phyloP scores from a whole-genome alignment of 2,888 invertebrate genomes.

The Craniophora ligustri region DNA sequence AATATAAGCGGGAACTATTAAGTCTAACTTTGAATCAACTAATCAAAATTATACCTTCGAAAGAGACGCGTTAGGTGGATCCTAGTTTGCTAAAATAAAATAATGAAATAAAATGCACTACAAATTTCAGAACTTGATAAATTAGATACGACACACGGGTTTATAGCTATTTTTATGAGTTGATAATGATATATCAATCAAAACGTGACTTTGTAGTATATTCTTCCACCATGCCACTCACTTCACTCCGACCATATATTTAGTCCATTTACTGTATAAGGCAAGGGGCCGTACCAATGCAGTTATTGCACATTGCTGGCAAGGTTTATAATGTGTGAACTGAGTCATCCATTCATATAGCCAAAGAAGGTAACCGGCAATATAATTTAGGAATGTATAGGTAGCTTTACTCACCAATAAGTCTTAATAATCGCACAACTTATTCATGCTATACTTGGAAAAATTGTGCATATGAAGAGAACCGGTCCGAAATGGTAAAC shows the following conservation, averaged over 20 bases:
- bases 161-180: no score
- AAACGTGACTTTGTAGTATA: no score
- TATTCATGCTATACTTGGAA: conserved; percentile 76
- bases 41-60: no score
- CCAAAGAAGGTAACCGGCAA: conserved; percentile 67
- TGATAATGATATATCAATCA: no score
- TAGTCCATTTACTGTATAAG: conserved; percentile 20
- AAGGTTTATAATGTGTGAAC: conserved; percentile 38
- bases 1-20: no score
- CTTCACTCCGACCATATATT: conserved; percentile 34
- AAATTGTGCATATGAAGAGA: conserved; percentile 72
- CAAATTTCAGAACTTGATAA: no score
- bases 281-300: conserved; percentile 41
- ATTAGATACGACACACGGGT: no score
- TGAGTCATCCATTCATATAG: conserved; percentile 70
- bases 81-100: no score
- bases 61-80: no score
- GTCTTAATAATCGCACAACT: conserved; percentile 64
- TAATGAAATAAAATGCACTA: no score
- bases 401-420: conserved; percentile 66
- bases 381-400: conserved; percentile 56
- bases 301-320: conserved; percentile 46
- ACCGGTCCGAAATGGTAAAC: conserved; percentile 71
- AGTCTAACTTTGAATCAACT: no score
- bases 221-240: no score